These are phyloP conservation scores for Carollia perspicillata DNA, from an alignment of 2,113 vertebrate species.

Conservation along the genomic window DNA sequence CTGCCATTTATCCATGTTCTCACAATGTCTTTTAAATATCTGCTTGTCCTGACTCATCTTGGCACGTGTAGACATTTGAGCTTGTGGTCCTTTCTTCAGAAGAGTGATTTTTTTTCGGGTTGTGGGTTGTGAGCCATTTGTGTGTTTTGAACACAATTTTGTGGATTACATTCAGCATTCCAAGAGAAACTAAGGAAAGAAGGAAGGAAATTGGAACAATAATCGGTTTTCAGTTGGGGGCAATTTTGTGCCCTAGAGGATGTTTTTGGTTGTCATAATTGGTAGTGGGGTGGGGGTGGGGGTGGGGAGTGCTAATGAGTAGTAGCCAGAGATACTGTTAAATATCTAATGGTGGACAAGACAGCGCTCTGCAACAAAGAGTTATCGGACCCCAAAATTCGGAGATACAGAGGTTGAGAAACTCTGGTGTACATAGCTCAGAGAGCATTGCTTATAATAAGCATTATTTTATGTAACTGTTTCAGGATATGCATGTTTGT, in stretches of 20 bases:
- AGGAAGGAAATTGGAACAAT: background rate
- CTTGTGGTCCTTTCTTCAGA: conserved; percentile 25
- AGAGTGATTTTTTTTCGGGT: background rate
- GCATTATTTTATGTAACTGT: background rate
- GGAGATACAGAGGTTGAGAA: background rate
- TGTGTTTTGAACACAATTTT: background rate
- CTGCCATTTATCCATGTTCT: background rate
- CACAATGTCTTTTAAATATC: background rate
- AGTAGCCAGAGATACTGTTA: background rate
- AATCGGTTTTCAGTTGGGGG: background rate
- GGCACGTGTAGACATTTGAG: background rate
- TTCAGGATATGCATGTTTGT: background rate
- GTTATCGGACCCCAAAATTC: background rate
- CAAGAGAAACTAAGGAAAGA: background rate
- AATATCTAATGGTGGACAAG: background rate
- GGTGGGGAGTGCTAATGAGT: background rate
- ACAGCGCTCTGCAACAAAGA: background rate
- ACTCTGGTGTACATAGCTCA: background rate
- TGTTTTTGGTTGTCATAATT: background rate
- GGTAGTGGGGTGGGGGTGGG: background rate
- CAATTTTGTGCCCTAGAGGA: background rate
- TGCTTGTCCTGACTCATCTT: background rate
- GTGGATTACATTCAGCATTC: background rate
- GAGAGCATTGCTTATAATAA: background rate
- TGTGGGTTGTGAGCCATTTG: background rate